These are phyloP conservation scores for Neopipo cinnamomea DNA, from an alignment of 2,113 vertebrate genomes.

Conservation along the genomic window DNA sequence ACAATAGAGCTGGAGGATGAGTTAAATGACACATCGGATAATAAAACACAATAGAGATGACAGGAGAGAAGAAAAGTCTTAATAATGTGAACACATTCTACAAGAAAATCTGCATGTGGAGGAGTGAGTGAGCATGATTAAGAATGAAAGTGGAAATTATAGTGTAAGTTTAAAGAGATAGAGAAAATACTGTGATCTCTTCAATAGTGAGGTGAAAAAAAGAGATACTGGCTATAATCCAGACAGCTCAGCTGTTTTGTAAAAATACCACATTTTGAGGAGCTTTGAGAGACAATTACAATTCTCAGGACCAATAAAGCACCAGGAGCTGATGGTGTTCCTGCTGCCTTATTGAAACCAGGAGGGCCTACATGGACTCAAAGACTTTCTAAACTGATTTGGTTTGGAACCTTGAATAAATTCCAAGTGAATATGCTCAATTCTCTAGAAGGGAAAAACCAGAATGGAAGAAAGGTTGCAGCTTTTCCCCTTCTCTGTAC, in stretches of 20 bases:
- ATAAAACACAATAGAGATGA: background rate
- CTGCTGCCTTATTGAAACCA: conserved; percentile 62
- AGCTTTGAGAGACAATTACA: conserved; percentile 58
- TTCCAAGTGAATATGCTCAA: background rate
- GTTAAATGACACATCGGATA: background rate
- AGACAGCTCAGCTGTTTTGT: conserved; percentile 55
- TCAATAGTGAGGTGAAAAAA: conserved; percentile 18
- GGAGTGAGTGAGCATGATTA: background rate
- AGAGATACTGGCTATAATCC: conserved; percentile 21
- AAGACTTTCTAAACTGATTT: conserved; percentile 42
- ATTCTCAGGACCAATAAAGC: conserved; percentile 50
- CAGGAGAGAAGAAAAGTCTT: background rate
- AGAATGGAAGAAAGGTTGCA: conserved; percentile 33
- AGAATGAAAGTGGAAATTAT: background rate
- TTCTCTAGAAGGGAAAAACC: background rate
- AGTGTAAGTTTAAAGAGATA: conserved; percentile 12
- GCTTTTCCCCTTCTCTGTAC: background rate
- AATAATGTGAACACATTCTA: background rate
- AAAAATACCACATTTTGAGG: conserved; percentile 47
- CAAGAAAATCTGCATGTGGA: conserved; percentile 18
- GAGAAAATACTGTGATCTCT: conserved; percentile 25
- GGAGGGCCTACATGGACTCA: background rate
- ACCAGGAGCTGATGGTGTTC: conserved; percentile 43
- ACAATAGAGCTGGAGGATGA: background rate
- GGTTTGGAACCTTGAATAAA: conserved; percentile 33